Evolutionary conservation across 2,888 invertebrate genomes (phyloP).

Genomic region (Lithophane leautieri): DNA sequence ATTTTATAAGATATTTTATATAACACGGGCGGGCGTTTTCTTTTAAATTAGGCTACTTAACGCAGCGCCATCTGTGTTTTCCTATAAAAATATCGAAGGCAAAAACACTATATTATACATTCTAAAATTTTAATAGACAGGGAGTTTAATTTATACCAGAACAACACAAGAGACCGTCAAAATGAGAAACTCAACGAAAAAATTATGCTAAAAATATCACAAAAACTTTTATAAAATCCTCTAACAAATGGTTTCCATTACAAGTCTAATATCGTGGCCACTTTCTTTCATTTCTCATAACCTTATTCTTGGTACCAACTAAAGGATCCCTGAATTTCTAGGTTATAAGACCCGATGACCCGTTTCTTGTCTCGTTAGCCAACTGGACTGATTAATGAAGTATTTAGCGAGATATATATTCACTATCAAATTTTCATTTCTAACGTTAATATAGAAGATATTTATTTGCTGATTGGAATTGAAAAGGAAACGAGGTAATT

Average conservation of each 20-base stretch:
- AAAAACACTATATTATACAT: neutral
- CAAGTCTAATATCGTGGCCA: constrained; percentile 59
- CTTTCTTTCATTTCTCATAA: constrained; percentile 56
- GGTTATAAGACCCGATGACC: constrained; percentile 54
- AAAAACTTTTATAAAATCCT: constrained; percentile 53
- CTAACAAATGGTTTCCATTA: constrained; percentile 64
- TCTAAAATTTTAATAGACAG: constrained; percentile 6
- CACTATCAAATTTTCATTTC: constrained; percentile 3
- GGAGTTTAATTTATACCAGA: neutral
- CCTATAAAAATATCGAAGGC: neutral
- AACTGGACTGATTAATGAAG: constrained; percentile 54
- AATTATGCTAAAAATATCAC: constrained; percentile 45
- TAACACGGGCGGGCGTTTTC: too few relatives aligned
- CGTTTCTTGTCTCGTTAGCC: constrained; percentile 54
- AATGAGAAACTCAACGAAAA: constrained; percentile 29
- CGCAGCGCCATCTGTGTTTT: too few relatives aligned
- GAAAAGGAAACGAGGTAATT: neutral
- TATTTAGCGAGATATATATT: constrained; percentile 49
- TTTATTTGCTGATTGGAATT: neutral
- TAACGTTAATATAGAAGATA: neutral
- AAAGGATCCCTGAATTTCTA: constrained; percentile 51
- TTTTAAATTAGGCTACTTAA: too few relatives aligned
- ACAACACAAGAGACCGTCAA: constrained; percentile 18
- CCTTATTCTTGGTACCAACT: constrained; percentile 54
- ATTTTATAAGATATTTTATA: too few relatives aligned